Conservation (phyloP, 1,140 invertebrate genomes). For the Schlechtendalia chinensis region DNA sequence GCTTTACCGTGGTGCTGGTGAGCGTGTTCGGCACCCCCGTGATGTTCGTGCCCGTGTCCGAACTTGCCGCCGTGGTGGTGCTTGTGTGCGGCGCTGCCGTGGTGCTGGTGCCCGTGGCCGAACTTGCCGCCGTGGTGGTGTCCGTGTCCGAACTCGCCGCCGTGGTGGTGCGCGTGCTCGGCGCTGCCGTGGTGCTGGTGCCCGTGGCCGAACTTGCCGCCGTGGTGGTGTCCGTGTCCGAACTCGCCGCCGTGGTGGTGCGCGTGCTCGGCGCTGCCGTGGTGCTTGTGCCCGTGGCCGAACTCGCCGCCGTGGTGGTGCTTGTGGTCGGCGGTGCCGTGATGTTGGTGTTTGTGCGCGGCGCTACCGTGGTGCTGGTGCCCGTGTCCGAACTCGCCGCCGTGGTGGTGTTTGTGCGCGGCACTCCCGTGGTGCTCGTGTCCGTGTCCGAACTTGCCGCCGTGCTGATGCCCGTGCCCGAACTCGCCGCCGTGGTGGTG, state of each 20-base stretch:
- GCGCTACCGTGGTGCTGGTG: slow-evolving; percentile 45
- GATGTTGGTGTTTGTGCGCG: slow-evolving; percentile 50
- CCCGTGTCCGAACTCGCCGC: slow-evolving; percentile 42
- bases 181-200: slow-evolving; percentile 50
- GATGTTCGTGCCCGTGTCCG: slow-evolving; percentile 49
- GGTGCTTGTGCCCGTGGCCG: slow-evolving; percentile 51
- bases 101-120: slow-evolving; percentile 50
- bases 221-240: slow-evolving; percentile 51
- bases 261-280: slow-evolving; percentile 42
- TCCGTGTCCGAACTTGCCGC: slow-evolving; percentile 45
- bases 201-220: slow-evolving; percentile 41
- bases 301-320: slow-evolving; percentile 50
- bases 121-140: slow-evolving; percentile 51
- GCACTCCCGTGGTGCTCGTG: slow-evolving; percentile 49
- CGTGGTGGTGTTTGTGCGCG: slow-evolving; percentile 49
- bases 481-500: slow-evolving; percentile 50
- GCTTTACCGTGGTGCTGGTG: slow-evolving; percentile 46
- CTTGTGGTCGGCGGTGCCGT: slow-evolving; percentile 47
- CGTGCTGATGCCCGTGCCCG: slow-evolving; percentile 51
- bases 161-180: slow-evolving; percentile 48
- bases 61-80: slow-evolving; percentile 50
- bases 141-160: slow-evolving; percentile 47
- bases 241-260: slow-evolving; percentile 51
- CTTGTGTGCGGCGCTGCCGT: slow-evolving; percentile 47
- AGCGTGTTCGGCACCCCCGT: slow-evolving; percentile 48